Evolutionary conservation across 2,888 invertebrate species (phyloP).

Genomic region (Chouioia cunea): DNA sequence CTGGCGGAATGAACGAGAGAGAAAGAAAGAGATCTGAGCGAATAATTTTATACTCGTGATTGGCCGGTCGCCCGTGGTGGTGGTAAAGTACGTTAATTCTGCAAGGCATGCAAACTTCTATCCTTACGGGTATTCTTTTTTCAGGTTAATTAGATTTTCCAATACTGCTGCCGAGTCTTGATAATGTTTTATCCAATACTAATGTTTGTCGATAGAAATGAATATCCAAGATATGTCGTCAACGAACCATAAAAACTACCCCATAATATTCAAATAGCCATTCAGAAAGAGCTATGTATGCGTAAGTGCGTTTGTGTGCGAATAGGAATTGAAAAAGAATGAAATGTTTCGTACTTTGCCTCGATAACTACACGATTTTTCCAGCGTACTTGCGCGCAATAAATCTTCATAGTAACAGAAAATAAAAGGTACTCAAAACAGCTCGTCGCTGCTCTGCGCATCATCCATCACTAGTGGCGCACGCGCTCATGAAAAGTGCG

Average conservation of each 20-base stretch:
- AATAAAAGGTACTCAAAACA: not conserved
- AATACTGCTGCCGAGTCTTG: too few species aligned
- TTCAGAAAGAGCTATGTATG: too few species aligned
- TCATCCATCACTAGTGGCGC: conserved; percentile 12
- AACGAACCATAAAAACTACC: not conserved
- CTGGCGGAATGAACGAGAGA: not conserved
- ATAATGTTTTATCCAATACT: too few species aligned
- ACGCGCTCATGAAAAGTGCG: conserved; percentile 4
- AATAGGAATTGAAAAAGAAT: not conserved
- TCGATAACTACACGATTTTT: too few species aligned
- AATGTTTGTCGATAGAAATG: too few species aligned
- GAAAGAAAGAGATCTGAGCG: not conserved
- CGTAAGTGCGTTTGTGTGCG: not conserved
- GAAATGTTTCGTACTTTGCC: not conserved
- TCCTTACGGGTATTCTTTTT: too few species aligned
- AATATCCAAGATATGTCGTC: too few species aligned
- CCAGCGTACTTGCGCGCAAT: not conserved
- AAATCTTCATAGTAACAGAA: conserved; percentile 6
- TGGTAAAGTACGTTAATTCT: conserved; percentile 20
- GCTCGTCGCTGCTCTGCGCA: not conserved
- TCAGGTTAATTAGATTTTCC: too few species aligned
- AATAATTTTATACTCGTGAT: conserved; percentile 2
- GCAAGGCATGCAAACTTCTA: conserved; percentile 2
- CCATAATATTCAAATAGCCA: too few species aligned
- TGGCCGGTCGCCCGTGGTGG: not conserved